Evolutionary conservation across 2,113 vertebrate genomes (phyloP).

Genomic region (Cyanoramphus novaezelandiae): DNA sequence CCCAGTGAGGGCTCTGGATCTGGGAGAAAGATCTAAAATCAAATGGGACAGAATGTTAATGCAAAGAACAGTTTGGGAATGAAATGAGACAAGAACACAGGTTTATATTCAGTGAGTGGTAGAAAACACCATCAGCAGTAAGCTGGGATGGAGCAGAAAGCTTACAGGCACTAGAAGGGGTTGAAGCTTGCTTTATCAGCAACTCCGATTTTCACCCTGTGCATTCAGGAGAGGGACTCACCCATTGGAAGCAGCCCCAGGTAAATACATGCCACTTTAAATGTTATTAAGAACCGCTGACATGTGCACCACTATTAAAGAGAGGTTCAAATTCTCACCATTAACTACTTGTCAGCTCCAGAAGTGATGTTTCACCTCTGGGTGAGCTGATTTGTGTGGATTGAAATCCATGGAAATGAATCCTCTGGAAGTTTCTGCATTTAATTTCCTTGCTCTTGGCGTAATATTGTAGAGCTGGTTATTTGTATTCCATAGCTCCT

Average conservation of each 20-base stretch:
- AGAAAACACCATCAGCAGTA: background rate
- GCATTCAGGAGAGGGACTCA: conserved; percentile 4
- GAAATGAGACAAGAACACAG: background rate
- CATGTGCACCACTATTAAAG: background rate
- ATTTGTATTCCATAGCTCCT: background rate
- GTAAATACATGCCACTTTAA: background rate
- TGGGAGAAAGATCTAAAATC: background rate
- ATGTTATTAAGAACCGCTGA: background rate
- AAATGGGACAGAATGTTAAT: background rate
- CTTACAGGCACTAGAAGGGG: background rate
- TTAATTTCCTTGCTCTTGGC: background rate
- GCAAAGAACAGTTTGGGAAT: background rate
- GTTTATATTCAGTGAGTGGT: background rate
- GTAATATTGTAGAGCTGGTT: background rate
- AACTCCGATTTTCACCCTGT: background rate
- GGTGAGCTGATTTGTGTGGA: background rate
- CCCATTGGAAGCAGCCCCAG: background rate
- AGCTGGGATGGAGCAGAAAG: background rate
- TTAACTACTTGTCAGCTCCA: background rate
- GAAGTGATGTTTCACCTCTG: background rate
- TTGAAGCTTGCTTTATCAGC: background rate
- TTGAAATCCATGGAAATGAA: background rate
- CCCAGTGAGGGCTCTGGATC: background rate
- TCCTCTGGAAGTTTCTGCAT: background rate
- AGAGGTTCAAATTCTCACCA: background rate